Percentiles rank a stretch among this genome's conserved stretches.
phyloP scores from a whole-genome alignment of 2,888 invertebrate species.

The Pelosia muscerda region DNA sequence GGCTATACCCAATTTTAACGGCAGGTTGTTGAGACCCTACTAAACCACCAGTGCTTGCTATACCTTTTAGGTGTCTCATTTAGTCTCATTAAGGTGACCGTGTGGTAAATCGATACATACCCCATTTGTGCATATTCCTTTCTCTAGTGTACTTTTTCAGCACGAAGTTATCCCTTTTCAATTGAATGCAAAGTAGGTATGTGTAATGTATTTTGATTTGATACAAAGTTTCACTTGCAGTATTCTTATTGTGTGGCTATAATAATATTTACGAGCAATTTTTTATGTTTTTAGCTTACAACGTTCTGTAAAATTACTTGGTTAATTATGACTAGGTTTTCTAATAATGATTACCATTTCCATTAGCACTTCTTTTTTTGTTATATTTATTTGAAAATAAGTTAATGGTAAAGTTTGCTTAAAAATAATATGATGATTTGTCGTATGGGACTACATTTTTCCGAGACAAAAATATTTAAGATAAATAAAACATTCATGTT shows the following conservation, averaged over 20 bases:
- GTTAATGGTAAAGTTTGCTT: too few relatives aligned
- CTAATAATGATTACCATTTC: neutral
- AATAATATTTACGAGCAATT: neutral
- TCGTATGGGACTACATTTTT: too few relatives aligned
- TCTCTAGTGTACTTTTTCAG: neutral
- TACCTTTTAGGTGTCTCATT: neutral
- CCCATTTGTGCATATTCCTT: neutral
- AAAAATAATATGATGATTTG: too few relatives aligned
- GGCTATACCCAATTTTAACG: neutral
- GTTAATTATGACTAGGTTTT: neutral
- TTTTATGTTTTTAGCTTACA: neutral
- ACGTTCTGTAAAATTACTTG: neutral
- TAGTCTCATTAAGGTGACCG: neutral
- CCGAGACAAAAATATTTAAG: too few relatives aligned
- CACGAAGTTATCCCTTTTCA: too few relatives aligned
- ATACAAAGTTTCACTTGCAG: neutral
- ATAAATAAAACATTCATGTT: too few relatives aligned
- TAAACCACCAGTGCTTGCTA: neutral
- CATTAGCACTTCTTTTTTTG: neutral
- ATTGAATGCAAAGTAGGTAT: neutral
- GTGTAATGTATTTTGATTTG: neutral
- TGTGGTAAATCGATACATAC: neutral
- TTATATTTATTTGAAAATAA: neutral
- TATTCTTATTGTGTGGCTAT: neutral
- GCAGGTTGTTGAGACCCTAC: neutral